Percentiles rank a stretch among this genome's conserved stretches.
Evolutionary conservation across 2,113 vertebrate genomes (phyloP).

Genomic region (Myotis brandtii): DNA sequence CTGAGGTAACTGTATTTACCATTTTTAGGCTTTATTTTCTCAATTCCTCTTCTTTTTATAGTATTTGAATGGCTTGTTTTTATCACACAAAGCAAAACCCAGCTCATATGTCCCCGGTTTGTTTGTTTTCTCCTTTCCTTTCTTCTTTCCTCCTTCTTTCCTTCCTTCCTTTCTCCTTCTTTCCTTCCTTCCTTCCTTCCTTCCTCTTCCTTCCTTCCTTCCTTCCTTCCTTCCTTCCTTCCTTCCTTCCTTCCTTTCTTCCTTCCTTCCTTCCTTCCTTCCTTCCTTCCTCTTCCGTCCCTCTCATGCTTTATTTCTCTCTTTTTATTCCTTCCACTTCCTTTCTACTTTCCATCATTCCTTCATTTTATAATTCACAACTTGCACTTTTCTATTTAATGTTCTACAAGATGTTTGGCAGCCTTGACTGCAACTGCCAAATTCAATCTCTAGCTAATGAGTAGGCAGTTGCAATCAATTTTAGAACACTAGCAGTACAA

Average conservation of each 20-base stretch:
- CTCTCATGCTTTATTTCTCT: neutral
- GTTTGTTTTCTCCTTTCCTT: neutral
- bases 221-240: neutral
- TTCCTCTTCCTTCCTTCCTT: neutral
- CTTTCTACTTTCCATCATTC: neutral
- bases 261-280: neutral
- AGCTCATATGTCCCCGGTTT: neutral
- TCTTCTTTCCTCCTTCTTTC: neutral
- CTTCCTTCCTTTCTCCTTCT: neutral
- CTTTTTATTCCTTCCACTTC: neutral
- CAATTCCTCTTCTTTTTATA: neutral
- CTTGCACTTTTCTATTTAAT: slow-evolving; percentile 63
- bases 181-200: too few relatives aligned
- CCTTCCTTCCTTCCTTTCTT: neutral
- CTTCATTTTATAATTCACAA: neutral
- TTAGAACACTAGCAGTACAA: slow-evolving; percentile 65
- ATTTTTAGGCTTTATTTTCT: neutral
- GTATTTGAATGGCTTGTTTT: neutral
- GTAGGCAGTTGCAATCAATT: slow-evolving; percentile 59
- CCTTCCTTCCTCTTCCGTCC: neutral
- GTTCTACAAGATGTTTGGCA: slow-evolving; percentile 39
- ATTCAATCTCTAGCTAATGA: slow-evolving; percentile 45
- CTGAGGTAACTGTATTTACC: neutral
- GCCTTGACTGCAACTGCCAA: slow-evolving; percentile 42
- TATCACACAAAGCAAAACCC: neutral